Base-by-base conservation (phyloP, 2,888 invertebrate genomes). In the Eucera pruinosa region DNA sequence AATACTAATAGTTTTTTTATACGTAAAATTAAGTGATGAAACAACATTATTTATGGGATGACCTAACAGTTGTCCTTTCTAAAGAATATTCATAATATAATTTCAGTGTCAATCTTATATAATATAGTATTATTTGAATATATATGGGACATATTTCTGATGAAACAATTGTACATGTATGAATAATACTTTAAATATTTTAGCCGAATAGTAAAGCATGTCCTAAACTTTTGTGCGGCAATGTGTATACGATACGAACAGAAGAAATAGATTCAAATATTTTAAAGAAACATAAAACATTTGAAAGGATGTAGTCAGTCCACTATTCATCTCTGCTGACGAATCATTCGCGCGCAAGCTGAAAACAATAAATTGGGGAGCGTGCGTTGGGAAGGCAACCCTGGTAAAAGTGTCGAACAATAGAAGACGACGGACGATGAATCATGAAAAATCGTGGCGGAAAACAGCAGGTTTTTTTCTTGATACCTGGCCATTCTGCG, bases 381-480 rank as follows among this genome's bases (percentile, higher is more conserved):
- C 41, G 71, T 9, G 7, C 9, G 25, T 13, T 30, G n/a, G 25
- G 15, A 47, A 55, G 18, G 20, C 20, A 23, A 9, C 54, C 27
- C n/a, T 11, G 33, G 3, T 20, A 9, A 20, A 66, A 13, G 6
- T 11, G 33, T 55, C 50, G 66, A 65, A 75, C 75, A 65, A 74
- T 69, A 20, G 50, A 20, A 60, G 27, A 45, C 33, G 33, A 36
- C 33, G 33, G 41, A 55, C 61, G 60, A 71, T 76, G 76, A 71
- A 71, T 76, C 76, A 55, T 55, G 76, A 71, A 76, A 62, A 76
- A 76, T 76, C 60, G 47, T 23, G 43, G 36, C 47, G 67, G 54
- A 67, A 78, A 78, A 76, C 67, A 33, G 66, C 1, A 66, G 58
- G 58, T 36, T 62, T 64, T 60, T 70, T 61, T 39, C 61, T 33